Conservation (phyloP, 2,113 vertebrate species). For the Plecotus auritus region DNA sequence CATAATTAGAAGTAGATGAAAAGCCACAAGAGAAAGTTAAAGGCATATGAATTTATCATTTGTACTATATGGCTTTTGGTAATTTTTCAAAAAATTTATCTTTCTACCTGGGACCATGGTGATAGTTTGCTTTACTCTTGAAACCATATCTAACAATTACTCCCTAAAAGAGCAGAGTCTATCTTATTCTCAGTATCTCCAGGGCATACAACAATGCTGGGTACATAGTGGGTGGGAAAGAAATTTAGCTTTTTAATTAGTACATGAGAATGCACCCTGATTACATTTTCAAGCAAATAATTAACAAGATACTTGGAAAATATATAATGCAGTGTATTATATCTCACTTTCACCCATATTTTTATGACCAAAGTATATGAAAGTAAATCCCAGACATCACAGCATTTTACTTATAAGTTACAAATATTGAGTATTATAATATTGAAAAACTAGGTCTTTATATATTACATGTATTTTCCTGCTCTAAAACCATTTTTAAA, state of each 20-base stretch:
- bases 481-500: neutral
- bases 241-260: conserved; percentile 22
- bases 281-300: neutral
- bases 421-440: neutral
- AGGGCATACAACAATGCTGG: neutral
- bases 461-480: neutral
- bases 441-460: neutral
- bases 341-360: neutral
- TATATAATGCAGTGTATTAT: neutral
- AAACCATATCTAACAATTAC: neutral
- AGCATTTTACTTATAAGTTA: neutral
- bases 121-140: neutral
- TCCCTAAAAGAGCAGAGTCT: neutral
- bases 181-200: neutral
- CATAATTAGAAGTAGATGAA: neutral
- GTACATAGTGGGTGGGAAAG: neutral
- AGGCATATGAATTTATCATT: conserved; percentile 17
- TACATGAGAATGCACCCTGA: neutral
- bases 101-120: neutral
- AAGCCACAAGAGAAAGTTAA: neutral
- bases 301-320: conserved; percentile 10
- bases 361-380: neutral
- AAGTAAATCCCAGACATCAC: neutral
- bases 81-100: neutral
- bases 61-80: neutral